Base-by-base conservation (phyloP, 2,888 invertebrate species). In the Catocala sponsa region DNA sequence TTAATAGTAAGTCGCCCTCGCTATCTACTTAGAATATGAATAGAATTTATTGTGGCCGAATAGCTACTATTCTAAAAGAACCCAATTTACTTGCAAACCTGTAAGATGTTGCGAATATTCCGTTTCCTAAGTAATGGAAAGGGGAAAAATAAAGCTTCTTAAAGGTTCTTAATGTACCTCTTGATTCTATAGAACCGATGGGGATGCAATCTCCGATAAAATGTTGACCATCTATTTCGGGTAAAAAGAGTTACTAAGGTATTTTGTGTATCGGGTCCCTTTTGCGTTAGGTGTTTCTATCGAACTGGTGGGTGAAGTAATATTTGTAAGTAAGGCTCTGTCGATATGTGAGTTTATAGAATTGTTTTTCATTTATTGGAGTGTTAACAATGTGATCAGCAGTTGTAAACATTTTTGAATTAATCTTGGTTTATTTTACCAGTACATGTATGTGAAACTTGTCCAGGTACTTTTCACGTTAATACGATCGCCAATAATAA, bases 151-250 rank as follows among this genome's bases (percentile, higher is more conserved):
- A 56, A 69, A 51, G 63, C 33, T 44, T 5, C 12, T 38, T 44
- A 74, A 53, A 42, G 49, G 47, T 47, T 25, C n/a, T 32, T 64
- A 50, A 60, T 64, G 38, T 55, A 60, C 42, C 50, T 46, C 25
- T 38, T 48, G 32, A n/a, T 59, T 52, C 46, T 65, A 55, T 58
- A 48, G 42, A 48, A 9, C 12, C 51, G 32, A 43, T 44, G 43
- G 50, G 49, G 50, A 53, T 74, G 60, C 70, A 60, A 70, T 70
- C 42, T 60, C 12, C 59, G 50, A 42, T 51, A 56, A 60, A 58
- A 55, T 9, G 35, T 35, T 11, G 2, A 15, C 65, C 44, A 48
- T 69, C 35, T 69, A 49, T 53, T 52, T 58, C 35, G 41, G 54
- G 53, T 48, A 12, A 49, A 55, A 46, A 47, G 15, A 41, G 48